phyloP scores from a whole-genome alignment of 1,140 invertebrate genomes.

The Pollicipes pollicipes region DNA sequence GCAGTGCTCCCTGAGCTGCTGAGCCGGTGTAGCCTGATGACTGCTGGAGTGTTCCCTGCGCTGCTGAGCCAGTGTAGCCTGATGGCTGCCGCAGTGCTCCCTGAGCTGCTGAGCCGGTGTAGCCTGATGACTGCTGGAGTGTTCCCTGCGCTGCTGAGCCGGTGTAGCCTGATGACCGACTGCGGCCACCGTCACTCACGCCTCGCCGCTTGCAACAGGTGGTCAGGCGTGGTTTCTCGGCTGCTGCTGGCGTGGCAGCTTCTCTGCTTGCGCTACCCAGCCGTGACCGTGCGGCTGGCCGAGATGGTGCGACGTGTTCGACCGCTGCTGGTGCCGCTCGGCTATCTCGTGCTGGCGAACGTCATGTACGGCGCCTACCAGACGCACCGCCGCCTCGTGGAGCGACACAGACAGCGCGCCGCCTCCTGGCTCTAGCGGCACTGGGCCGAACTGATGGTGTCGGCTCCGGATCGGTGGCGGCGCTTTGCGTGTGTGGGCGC shows the following conservation, averaged over 20 bases:
- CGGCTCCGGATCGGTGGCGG: too few species aligned
- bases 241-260: neutral
- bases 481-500: too few species aligned
- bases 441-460: neutral
- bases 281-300: neutral
- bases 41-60: too few species aligned
- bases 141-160: too few species aligned
- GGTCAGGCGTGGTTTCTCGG: neutral
- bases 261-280: neutral
- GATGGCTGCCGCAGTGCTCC: too few species aligned
- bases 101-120: too few species aligned
- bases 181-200: too few species aligned
- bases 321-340: neutral
- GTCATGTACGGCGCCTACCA: neutral
- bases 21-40: too few species aligned
- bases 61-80: too few species aligned
- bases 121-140: too few species aligned
- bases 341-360: neutral
- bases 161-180: too few species aligned
- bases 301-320: neutral
- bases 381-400: neutral
- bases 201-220: neutral
- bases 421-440: neutral
- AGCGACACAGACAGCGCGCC: neutral
- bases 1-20: too few species aligned